phyloP scores from a whole-genome alignment of 2,797 vertebrate species.

The Tarsius wallacei region DNA sequence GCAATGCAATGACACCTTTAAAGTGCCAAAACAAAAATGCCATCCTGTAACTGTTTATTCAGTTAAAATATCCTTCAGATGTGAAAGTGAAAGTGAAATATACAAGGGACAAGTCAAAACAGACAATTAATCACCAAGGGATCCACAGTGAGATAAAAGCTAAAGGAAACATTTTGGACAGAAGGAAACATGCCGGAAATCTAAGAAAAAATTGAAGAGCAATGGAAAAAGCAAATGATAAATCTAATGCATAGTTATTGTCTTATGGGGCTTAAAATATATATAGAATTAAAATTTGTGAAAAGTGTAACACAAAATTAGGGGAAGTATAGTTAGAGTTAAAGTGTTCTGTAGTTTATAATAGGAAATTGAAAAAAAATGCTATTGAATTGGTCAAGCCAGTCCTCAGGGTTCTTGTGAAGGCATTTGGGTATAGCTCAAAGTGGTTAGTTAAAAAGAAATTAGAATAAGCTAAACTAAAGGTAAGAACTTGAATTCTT shows the following conservation, averaged over 20 bases:
- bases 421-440: background rate
- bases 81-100: conserved; percentile 45
- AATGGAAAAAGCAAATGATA: background rate
- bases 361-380: background rate
- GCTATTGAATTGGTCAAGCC: background rate
- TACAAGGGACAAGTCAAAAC: background rate
- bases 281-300: conserved; percentile 5
- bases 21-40: background rate
- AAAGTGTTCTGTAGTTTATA: background rate
- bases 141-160: background rate
- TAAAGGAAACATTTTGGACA: conserved; percentile 16
- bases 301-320: conserved; percentile 6
- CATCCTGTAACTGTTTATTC: conserved; percentile 37
- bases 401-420: background rate
- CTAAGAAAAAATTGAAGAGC: background rate
- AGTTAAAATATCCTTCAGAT: conserved; percentile 18
- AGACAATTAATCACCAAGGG: background rate
- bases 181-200: background rate
- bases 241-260: background rate
- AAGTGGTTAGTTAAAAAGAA: background rate
- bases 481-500: conserved; percentile 4
- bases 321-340: background rate
- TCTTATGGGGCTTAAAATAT: background rate
- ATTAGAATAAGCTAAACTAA: background rate
- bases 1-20: background rate